Conservation (phyloP, 2,113 vertebrate species). For the Heteronetta atricapilla region DNA sequence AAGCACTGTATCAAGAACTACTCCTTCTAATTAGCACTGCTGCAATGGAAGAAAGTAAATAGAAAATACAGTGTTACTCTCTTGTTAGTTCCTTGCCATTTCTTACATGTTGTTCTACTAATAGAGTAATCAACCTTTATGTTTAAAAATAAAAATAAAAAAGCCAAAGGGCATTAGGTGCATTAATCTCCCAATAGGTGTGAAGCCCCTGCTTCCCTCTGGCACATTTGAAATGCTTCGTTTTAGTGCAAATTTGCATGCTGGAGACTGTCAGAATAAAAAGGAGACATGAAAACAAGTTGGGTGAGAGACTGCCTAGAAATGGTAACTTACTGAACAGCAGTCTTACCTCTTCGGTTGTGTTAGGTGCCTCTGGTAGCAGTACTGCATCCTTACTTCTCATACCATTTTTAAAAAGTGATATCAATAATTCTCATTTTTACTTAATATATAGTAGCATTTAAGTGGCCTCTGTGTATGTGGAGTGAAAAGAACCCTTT, state of each 20-base stretch:
- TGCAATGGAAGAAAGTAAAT: constrained; percentile 51
- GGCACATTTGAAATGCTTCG: not conserved
- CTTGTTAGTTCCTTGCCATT: constrained; percentile 60
- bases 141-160: not conserved
- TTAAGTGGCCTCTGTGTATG: constrained; percentile 1
- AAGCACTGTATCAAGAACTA: constrained; percentile 39
- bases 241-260: constrained; percentile 15
- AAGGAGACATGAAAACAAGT: constrained; percentile 33
- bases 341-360: not conserved
- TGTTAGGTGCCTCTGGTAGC: not conserved
- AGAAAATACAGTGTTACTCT: constrained; percentile 60
- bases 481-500: constrained; percentile 10
- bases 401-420: not conserved
- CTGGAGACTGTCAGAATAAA: constrained; percentile 13
- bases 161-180: constrained; percentile 11
- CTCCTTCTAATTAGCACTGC: constrained; percentile 53
- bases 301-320: constrained; percentile 30
- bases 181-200: constrained; percentile 19
- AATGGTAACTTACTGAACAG: not conserved
- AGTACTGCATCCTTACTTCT: not conserved
- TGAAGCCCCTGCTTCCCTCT: constrained; percentile 5
- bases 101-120: constrained; percentile 52
- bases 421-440: constrained; percentile 11
- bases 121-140: constrained; percentile 30
- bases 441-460: not conserved